Evolutionary conservation across 2,888 invertebrate species (phyloP), one percentile per base, ranked within the genome.

Genomic region (Junonia oenone): DNA sequence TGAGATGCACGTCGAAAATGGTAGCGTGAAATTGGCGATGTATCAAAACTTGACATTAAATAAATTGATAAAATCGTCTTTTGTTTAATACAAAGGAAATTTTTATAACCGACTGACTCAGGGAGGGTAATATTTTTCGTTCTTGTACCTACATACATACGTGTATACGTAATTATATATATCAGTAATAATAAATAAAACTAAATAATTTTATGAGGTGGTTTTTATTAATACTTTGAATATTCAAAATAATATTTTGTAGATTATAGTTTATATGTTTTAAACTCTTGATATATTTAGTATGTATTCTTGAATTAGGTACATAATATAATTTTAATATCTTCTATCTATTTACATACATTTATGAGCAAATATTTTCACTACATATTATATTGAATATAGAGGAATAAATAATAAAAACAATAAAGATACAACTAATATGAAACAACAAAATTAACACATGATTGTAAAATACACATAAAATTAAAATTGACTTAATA

Each of bases 1-100:
- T 64, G 58, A 69, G 69, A 62, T 68, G 66, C 67, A 72, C 66
- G 69, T 74, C 71, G 67, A 64, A 75, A 73, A 78, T 73, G 76
- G 51, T 51, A 55, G 55, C 63, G 56, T 62, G 59, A 59, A 63
- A 53, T 61, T 50, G 37, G 51, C 55, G 47, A 55, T 49, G 57
- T 51, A 62, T 59, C 40, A 50, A n/a, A 26, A 53, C 31, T 37
- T 52, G 58, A 29, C 45, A 56, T 54, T 19, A 40, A 40, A 19
- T 55, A 37, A 59, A 55, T 61, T 19, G 59, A 62, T 63, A 49
- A 49, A 52, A 50, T 51, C 29, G 29, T 14, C n/a, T n/a, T 51
- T n/a, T 14, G 22, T 14, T 51, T 14, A 11, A 65, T 66, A 57
- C 55, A 9, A 64, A 62, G 56, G 64, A 22, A 19, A 22, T 11